phyloP scores from a whole-genome alignment of 2,888 invertebrate genomes.

The Campoplex capitator region DNA sequence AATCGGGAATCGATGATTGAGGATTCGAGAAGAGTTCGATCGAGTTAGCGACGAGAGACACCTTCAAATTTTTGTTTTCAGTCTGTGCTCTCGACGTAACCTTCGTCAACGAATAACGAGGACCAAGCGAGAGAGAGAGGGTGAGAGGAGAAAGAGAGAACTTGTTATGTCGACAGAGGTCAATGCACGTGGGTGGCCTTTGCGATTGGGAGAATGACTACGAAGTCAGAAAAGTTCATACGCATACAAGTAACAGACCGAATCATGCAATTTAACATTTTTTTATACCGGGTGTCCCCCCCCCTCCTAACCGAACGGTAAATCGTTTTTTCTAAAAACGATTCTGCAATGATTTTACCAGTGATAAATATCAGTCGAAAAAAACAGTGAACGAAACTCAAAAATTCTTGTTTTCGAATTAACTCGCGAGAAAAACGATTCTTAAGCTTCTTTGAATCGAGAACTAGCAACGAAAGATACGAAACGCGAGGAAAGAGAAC shows the following conservation, averaged over 20 bases:
- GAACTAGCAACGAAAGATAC: no score
- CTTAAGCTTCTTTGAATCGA: no score
- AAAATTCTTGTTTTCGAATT: no score
- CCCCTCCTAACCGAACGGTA: no score
- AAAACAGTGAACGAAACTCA: no score
- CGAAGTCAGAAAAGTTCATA: neutral
- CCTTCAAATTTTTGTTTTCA: constrained; percentile 15
- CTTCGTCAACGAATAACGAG: constrained; percentile 11
- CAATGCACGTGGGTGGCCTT: constrained; percentile 60
- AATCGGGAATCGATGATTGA: constrained; percentile 5
- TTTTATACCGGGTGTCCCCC: neutral
- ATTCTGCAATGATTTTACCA: neutral
- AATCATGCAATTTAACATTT: neutral
- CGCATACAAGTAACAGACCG: neutral
- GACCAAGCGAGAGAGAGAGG: neutral
- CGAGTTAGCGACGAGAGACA: constrained; percentile 8
- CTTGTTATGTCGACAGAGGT: constrained; percentile 28
- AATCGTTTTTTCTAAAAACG: neutral
- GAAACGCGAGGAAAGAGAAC: no score
- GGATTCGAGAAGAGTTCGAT: neutral
- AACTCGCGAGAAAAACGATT: neutral
- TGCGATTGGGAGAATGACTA: constrained; percentile 24
- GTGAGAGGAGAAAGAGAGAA: constrained; percentile 11
- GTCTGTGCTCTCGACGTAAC: neutral
- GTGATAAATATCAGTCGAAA: no score